A percentile compares a stretch with the other conserved stretches of the same genome.
Conservation (phyloP, 2,113 vertebrate genomes). For the Aegithalos caudatus region DNA sequence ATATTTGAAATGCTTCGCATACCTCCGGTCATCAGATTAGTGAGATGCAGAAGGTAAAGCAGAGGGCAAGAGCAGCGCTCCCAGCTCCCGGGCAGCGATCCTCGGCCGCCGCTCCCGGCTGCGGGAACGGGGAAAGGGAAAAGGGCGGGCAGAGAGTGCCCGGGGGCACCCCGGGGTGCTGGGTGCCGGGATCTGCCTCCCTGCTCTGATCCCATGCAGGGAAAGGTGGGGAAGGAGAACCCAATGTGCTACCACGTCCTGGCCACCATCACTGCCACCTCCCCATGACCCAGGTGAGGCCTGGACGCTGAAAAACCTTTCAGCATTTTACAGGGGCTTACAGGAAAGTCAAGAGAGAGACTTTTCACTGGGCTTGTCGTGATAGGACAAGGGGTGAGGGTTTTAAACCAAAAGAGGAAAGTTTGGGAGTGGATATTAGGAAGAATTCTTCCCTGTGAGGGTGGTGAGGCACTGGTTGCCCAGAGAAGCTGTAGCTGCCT, state of each 20-base stretch:
- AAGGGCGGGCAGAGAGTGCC: background rate
- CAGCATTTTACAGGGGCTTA: background rate
- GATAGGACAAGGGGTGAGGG: accelerated
- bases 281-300: background rate
- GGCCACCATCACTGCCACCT: background rate
- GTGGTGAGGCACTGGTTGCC: accelerated
- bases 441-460: background rate
- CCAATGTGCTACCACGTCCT: background rate
- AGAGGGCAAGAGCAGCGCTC: conserved; percentile 50
- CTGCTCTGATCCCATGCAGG: background rate
- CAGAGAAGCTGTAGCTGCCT: background rate
- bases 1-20: conserved; percentile 66
- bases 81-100: background rate
- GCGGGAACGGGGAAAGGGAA: background rate
- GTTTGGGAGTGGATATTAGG: background rate
- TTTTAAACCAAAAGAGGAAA: background rate
- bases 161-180: accelerated
- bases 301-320: background rate
- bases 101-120: no score
- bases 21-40: conserved; percentile 68
- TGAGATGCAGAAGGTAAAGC: conserved; percentile 62
- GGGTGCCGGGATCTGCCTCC: background rate
- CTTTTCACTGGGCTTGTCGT: background rate
- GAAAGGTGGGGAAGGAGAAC: background rate
- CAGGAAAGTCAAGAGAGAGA: background rate